Evolutionary conservation across 2,888 invertebrate genomes (phyloP).

Genomic region (Stenichneumon culpator): DNA sequence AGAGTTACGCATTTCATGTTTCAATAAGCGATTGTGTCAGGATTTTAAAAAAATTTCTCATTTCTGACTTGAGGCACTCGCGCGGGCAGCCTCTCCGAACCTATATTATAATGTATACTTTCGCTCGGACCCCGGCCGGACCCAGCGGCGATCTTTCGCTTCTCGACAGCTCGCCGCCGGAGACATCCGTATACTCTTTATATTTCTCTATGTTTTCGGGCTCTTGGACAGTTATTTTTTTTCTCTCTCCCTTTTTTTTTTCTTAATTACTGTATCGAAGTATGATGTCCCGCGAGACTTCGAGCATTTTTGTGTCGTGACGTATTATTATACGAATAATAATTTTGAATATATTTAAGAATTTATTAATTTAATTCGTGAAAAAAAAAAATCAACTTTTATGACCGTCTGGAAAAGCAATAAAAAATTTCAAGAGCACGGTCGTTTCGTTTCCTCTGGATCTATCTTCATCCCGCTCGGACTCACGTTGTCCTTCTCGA

Average conservation of each 20-base stretch:
- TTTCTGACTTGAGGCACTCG: slow-evolving; percentile 36
- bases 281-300: not conserved
- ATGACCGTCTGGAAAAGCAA: not conserved
- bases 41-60: slow-evolving; percentile 54
- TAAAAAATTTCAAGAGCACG: not conserved
- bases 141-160: slow-evolving; percentile 58
- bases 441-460: not conserved
- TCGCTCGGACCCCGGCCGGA: slow-evolving; percentile 44
- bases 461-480: not conserved
- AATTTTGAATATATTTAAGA: not conserved
- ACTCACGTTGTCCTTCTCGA: slow-evolving; percentile 1
- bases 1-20: slow-evolving; percentile 64
- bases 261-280: slow-evolving; percentile 2
- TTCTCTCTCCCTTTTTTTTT: not conserved
- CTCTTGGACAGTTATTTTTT: not conserved
- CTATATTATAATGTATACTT: slow-evolving; percentile 48
- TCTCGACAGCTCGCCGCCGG: slow-evolving; percentile 36
- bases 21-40: slow-evolving; percentile 64
- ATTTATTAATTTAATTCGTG: not conserved
- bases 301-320: not conserved
- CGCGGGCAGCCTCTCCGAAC: not conserved
- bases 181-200: slow-evolving; percentile 26
- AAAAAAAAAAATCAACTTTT: not conserved
- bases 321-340: not conserved
- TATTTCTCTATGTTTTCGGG: slow-evolving; percentile 24